These are phyloP conservation scores for Chlorocebus sabaeus DNA, from an alignment of 2,113 vertebrate genomes.

Conservation along the genomic window DNA sequence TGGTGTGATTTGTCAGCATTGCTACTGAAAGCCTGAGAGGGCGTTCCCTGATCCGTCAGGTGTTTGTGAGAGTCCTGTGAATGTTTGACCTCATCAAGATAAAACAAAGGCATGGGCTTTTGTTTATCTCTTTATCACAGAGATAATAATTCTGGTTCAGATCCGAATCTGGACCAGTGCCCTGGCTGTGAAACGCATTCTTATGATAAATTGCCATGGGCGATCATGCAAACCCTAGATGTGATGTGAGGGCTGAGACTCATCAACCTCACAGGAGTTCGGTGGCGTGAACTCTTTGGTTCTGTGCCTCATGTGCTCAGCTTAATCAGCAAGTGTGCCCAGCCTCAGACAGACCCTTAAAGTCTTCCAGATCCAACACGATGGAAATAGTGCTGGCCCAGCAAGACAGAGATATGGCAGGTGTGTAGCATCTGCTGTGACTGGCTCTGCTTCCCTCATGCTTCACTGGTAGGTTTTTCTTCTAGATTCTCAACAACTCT, in stretches of 20 bases:
- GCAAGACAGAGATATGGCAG: neutral
- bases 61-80: neutral
- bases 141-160: neutral
- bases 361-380: neutral
- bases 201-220: neutral
- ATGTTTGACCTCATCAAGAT: neutral
- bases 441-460: neutral
- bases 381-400: neutral
- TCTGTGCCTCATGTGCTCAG: neutral
- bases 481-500: slow-evolving; percentile 21
- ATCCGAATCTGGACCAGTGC: neutral
- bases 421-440: neutral
- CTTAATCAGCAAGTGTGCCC: neutral
- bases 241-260: neutral
- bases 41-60: neutral
- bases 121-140: neutral
- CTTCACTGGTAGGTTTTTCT: neutral
- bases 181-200: neutral
- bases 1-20: neutral
- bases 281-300: neutral
- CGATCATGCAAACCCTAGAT: neutral
- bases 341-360: neutral
- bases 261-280: neutral
- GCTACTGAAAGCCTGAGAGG: neutral
- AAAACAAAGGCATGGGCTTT: neutral